Base-by-base conservation (phyloP, 2,888 invertebrate genomes). In the Nomada lathburiana region DNA sequence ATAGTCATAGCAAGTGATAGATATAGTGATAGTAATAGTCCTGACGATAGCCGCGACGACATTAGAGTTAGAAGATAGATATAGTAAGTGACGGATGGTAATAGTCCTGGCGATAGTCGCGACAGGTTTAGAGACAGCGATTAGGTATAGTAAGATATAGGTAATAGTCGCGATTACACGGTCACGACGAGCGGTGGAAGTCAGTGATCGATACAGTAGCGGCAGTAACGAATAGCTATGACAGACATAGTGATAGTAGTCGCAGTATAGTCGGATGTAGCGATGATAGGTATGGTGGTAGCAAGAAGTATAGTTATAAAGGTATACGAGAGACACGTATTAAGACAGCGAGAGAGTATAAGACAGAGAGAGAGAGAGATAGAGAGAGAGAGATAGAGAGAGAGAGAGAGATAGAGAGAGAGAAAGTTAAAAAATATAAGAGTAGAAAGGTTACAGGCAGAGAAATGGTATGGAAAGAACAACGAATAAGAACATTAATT, bases 301-400 rank as follows among this genome's bases (percentile, higher is more conserved):
- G 76, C 76, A 78, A 83, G 81, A 87, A 74, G 63, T 76, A 59
- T 9, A 77, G 69, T 85, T 75, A 16, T 3, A 76, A 76, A 83
- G 70, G 42, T 75, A 83, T 77, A 86, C 86, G 72, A 83, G 72
- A 83, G 75, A 64, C 59, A 80, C 67, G 63, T 80, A 57, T 62
- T 80, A 63, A 75, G 62, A 77, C 36, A 81, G 42, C 52, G 50
- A 76, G 77, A 83, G 70, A 80, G 63, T 80, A 70, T 82, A 57
- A 79, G 11, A 77, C 75, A 80, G 47, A 82, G 64, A 62, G 50
- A 75, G 65, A 75, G 71, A 77, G 63, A 80, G 62, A 84, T 44
- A 78, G 10, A 80, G 65, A 80, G 53, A 71, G 44, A 78, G n/a
- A n/a, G n/a, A n/a, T n/a, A n/a, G 71, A 73, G 64, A 65, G 67